Conservation (phyloP, 2,113 vertebrate species). For the Podarcis raffonei region DNA sequence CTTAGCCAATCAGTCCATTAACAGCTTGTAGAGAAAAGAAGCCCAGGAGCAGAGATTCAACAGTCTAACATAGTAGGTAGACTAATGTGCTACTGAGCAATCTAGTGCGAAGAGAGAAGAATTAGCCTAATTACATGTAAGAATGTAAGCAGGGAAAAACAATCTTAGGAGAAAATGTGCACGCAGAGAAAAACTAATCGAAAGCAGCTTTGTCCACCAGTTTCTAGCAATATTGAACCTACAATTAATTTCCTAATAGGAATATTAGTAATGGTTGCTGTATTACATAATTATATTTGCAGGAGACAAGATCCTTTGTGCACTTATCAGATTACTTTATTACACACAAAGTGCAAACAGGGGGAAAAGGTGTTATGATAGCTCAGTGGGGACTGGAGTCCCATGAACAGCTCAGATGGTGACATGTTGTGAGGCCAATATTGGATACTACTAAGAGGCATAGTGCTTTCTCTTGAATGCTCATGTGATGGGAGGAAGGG, state of each 20-base stretch:
- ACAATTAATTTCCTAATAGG: slow-evolving; percentile 24
- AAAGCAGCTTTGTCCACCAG: not conserved
- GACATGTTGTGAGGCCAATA: not conserved
- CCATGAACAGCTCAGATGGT: not conserved
- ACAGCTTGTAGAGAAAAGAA: not conserved
- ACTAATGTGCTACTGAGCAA: not conserved
- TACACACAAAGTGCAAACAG: not conserved
- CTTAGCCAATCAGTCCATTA: not conserved
- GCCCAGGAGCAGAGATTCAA: not conserved
- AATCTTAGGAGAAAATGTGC: slow-evolving; percentile 23
- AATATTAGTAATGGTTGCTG: slow-evolving; percentile 32
- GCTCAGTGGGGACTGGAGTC: not conserved
- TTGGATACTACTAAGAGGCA: not conserved
- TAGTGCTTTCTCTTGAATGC: not conserved
- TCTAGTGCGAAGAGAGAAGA: not conserved
- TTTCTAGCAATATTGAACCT: not conserved
- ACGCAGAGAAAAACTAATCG: not conserved
- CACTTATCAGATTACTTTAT: slow-evolving; percentile 33
- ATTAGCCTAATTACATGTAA: slow-evolving; percentile 3
- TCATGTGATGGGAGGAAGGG: not conserved
- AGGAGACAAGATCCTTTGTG: slow-evolving; percentile 36
- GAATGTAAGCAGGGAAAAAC: slow-evolving; percentile 19
- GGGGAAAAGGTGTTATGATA: not conserved
- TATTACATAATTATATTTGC: slow-evolving; percentile 21
- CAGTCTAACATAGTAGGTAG: not conserved